Conservation (phyloP, 2,113 vertebrate species). For the Artemisiospiza belli region DNA sequence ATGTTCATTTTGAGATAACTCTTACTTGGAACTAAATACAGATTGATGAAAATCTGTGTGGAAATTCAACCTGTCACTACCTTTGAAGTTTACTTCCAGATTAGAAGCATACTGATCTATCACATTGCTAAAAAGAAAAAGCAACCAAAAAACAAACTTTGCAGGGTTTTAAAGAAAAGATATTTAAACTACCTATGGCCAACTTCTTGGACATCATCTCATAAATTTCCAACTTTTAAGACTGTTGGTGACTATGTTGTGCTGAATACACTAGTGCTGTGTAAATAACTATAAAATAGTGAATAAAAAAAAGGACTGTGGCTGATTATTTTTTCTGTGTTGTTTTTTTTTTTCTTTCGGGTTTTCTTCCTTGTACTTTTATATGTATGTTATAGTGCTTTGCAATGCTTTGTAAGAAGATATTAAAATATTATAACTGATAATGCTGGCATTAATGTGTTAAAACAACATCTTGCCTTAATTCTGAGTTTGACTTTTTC, state of each 20-base stretch:
- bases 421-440: not conserved
- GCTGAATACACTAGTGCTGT: not conserved
- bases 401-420: not conserved
- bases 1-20: not conserved
- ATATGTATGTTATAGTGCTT: not conserved
- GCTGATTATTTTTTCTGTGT: not conserved
- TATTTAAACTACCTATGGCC: not conserved
- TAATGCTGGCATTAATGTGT: not conserved
- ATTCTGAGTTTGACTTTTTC: not conserved
- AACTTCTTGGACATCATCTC: not conserved
- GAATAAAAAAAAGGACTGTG: not conserved
- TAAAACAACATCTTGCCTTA: not conserved
- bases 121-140: not conserved
- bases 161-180: not conserved
- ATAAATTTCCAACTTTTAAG: not conserved
- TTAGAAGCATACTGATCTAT: not conserved
- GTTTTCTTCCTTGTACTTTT: not conserved
- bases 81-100: not conserved
- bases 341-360: not conserved
- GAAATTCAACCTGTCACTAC: rapidly evolving
- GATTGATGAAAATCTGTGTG: not conserved
- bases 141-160: not conserved
- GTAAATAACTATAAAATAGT: not conserved
- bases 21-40: not conserved
- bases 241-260: not conserved